A percentile compares a stretch with the other conserved stretches of the same genome.
These are phyloP conservation scores for Rhingia campestris DNA, from an alignment of 2,888 invertebrate species.

Conservation along the genomic window DNA sequence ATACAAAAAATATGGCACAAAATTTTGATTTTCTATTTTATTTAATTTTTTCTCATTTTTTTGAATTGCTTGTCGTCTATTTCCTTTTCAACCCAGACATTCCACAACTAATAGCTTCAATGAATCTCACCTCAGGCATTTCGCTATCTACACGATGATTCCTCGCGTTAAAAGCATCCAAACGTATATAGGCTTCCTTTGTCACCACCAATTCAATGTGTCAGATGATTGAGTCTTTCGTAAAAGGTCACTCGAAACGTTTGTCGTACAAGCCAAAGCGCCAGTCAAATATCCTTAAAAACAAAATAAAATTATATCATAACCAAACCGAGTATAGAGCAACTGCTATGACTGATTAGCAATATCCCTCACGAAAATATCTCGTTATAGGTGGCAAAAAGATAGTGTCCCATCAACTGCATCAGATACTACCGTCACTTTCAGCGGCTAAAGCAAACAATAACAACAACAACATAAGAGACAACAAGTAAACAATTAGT, in stretches of 20 bases:
- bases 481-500: constrained; percentile 70
- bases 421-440: background rate
- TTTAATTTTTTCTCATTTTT: constrained; percentile 15
- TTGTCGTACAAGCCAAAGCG: constrained; percentile 35
- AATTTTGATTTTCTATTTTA: background rate
- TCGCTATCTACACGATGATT: background rate
- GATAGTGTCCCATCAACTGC: constrained; percentile 11
- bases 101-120: constrained; percentile 61
- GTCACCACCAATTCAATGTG: constrained; percentile 27
- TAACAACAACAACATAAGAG: constrained; percentile 23
- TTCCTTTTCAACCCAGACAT: constrained; percentile 62
- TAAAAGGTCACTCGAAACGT: constrained; percentile 63
- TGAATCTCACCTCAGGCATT: constrained; percentile 64
- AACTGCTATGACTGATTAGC: constrained; percentile 55
- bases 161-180: constrained; percentile 21
- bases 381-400: constrained; percentile 24
- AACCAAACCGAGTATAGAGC: constrained; percentile 12
- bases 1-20: constrained; percentile 1
- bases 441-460: constrained; percentile 3
- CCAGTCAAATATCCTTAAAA: constrained; percentile 29
- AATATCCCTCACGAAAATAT: constrained; percentile 66
- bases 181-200: constrained; percentile 4
- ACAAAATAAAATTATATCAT: constrained; percentile 35
- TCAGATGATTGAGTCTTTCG: constrained; percentile 57
- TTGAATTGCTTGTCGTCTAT: constrained; percentile 44